Evolutionary conservation across 2,797 vertebrate species (phyloP), one percentile per base, ranked within the genome.

Genomic region (Thalassophryne amazonica): DNA sequence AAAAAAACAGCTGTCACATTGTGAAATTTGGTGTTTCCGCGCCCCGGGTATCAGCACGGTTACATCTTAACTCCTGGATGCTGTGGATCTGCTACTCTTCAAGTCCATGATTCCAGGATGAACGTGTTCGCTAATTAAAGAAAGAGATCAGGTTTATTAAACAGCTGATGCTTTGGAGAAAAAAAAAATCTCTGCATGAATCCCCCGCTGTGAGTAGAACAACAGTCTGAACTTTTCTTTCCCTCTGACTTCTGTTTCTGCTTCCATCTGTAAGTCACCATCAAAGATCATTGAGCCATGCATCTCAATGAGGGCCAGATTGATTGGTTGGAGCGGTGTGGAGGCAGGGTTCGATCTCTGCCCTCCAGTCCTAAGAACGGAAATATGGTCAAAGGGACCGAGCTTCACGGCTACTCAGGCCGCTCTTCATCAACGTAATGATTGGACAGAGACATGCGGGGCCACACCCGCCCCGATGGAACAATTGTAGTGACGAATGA

Each of bases 221-320:
- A 81, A 74, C 73, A 65, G 60, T 29, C 12, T 24, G 37, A 68
- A 72, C 49, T 73, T 67, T 43, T 33, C 30, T 31, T 67, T 43
- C 33, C 30, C 31, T 32, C 65, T 40, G 67, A 73, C 61, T 78
- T 71, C 40, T 61, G 25, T 27, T 57, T 17, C 38, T 46, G 60
- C 59, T 60, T 40, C 57, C 50, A 78, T 80, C 69, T 71, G 72
- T 77, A 80, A 78, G 71, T 79, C 73, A 54, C 78, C 77, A 78
- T 70, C 74, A 74, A 59, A 81, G 76, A 84, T 81, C 83, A 86
- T 83, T 78, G 83, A 85, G 60, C 81, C 76, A 80, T 84, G 84
- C 79, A 87, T 89, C 77, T 80, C 71, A 87, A 87, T 87, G 84
- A 89, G 84, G 58, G 27, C 43, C 59, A 69, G 78, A 89, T 86